These are phyloP conservation scores for Xiphias gladius DNA, from an alignment of 2,113 vertebrate species.

Conservation along the genomic window DNA sequence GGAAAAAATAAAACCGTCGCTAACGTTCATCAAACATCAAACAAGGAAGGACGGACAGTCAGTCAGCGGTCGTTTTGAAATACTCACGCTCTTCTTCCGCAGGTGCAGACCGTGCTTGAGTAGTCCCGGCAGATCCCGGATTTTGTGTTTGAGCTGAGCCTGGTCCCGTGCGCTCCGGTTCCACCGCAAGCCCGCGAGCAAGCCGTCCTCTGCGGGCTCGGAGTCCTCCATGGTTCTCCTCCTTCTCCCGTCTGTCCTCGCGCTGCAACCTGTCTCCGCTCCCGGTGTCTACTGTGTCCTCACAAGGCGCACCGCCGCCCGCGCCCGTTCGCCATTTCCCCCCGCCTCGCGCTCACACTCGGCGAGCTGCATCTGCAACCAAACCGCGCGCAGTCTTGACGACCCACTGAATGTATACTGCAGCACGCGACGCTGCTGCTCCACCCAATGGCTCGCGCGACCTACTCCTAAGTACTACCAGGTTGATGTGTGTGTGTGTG, in stretches of 20 bases:
- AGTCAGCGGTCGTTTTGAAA: slow-evolving; percentile 16
- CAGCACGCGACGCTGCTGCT: slow-evolving; percentile 80
- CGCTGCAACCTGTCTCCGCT: slow-evolving; percentile 40
- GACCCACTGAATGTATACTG: slow-evolving; percentile 60
- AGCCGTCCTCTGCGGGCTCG: slow-evolving; percentile 86
- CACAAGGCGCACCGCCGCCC: slow-evolving; percentile 63
- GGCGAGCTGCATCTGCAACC: slow-evolving; percentile 77
- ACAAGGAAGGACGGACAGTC: slow-evolving; percentile 45
- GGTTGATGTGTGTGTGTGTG: slow-evolving; percentile 34
- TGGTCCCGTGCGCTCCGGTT: slow-evolving; percentile 88
- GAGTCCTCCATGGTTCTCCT: slow-evolving; percentile 84
- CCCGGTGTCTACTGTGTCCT: slow-evolving; percentile 54
- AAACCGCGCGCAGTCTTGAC: slow-evolving; percentile 54
- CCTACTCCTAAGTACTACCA: slow-evolving; percentile 46
- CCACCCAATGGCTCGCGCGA: slow-evolving; percentile 76
- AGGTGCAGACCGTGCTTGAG: slow-evolving; percentile 94
- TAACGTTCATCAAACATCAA: background rate
- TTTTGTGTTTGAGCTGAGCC: slow-evolving; percentile 93
- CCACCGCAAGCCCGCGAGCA: slow-evolving; percentile 85
- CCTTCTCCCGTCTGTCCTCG: slow-evolving; percentile 45
- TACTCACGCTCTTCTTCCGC: slow-evolving; percentile 92
- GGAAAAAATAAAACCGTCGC: background rate
- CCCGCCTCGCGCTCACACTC: slow-evolving; percentile 58
- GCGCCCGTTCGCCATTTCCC: slow-evolving; percentile 68
- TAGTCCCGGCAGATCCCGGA: slow-evolving; percentile 92